Evolutionary conservation across 2,888 invertebrate genomes (phyloP).

Genomic region (Tipula unca): DNA sequence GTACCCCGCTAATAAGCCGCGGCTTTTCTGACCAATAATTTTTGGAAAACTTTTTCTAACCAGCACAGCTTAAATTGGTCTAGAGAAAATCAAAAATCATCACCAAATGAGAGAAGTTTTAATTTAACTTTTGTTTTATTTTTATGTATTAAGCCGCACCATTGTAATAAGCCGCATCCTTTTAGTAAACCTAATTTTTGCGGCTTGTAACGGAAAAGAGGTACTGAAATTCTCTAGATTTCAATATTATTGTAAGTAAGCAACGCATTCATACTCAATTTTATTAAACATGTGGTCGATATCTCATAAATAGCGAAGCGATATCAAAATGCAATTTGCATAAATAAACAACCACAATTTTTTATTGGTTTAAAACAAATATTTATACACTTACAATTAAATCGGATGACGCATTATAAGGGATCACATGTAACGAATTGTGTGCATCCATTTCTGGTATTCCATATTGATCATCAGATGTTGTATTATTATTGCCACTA

Average conservation of each 20-base stretch:
- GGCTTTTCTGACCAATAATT: no score
- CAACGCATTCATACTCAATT: background rate
- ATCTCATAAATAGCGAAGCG: background rate
- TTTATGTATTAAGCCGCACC: no score
- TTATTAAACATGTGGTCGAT: background rate
- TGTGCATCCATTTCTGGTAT: constrained; percentile 22
- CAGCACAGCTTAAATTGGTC: no score
- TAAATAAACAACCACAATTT: background rate
- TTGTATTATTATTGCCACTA: background rate
- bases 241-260: background rate
- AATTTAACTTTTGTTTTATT: no score
- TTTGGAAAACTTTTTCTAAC: no score
- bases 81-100: no score
- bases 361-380: background rate
- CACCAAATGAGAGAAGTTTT: no score
- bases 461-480: background rate
- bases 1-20: no score
- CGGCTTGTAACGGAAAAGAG: no score
- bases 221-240: background rate
- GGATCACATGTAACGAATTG: constrained; percentile 21
- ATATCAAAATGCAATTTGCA: background rate
- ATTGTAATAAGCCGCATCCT: no score
- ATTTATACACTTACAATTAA: constrained; percentile 18
- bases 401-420: constrained; percentile 20
- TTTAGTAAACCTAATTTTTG: no score